Conservation (phyloP, 1,140 invertebrate genomes). For the Lerema accius region DNA sequence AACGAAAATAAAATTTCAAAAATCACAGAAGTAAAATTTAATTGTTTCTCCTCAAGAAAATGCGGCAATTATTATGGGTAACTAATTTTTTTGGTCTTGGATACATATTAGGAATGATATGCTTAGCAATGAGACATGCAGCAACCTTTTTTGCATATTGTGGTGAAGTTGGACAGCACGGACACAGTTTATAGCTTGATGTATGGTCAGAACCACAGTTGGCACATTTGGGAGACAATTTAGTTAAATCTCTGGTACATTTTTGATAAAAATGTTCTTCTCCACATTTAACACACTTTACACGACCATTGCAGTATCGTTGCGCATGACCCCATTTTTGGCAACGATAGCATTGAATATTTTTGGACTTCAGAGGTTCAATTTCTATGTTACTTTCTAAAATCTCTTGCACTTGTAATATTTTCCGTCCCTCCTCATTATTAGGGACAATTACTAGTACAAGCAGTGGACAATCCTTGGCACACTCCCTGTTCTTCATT, state of each 20-base stretch:
- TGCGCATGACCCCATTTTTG: too few species aligned
- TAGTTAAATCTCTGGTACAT: slow-evolving; percentile 45
- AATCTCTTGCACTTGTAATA: slow-evolving; percentile 49
- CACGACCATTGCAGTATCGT: too few species aligned
- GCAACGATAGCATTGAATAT: too few species aligned
- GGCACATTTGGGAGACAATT: slow-evolving; percentile 57
- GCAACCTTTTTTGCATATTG: slow-evolving; percentile 21
- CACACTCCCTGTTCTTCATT: slow-evolving; percentile 49
- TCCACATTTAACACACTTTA: slow-evolving; percentile 62
- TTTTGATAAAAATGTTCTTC: slow-evolving; percentile 51
- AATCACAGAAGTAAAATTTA: too few species aligned
- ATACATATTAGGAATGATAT: too few species aligned
- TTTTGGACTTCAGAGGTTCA: slow-evolving; percentile 47
- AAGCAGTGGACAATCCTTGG: slow-evolving; percentile 40
- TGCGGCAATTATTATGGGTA: too few species aligned
- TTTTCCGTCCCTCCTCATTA: slow-evolving; percentile 45
- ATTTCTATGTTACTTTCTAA: slow-evolving; percentile 46
- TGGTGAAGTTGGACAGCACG: slow-evolving; percentile 44
- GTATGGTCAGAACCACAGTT: slow-evolving; percentile 61
- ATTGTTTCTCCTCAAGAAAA: too few species aligned
- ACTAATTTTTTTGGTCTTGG: too few species aligned
- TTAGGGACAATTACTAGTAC: slow-evolving; percentile 53
- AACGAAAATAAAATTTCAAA: too few species aligned
- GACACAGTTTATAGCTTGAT: slow-evolving; percentile 56
- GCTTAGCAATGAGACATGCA: background rate